A percentile compares a stretch with the other conserved stretches of the same genome.
These are phyloP conservation scores for Lepidostoma basale DNA, from an alignment of 1,140 invertebrate genomes.

Conservation along the genomic window DNA sequence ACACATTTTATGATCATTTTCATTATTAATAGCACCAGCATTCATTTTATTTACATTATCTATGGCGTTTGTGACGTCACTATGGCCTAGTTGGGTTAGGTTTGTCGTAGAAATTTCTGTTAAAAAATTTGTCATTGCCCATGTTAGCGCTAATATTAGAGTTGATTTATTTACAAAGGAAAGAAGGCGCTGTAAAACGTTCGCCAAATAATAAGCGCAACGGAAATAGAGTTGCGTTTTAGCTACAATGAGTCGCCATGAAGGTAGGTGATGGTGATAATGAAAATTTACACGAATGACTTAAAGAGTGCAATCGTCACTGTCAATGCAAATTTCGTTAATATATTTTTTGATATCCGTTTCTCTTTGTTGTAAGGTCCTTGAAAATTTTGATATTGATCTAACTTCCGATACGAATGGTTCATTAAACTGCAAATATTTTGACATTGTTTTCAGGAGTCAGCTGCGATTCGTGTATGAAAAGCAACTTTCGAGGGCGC, in stretches of 20 bases:
- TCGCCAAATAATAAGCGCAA: conserved; percentile 4
- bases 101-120: conserved; percentile 71
- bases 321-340: not conserved
- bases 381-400: conserved; percentile 6
- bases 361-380: not conserved
- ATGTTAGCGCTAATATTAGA: conserved; percentile 52
- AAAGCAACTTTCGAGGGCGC: conserved; percentile 95
- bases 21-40: too few species aligned
- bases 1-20: too few species aligned
- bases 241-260: conserved; percentile 82
- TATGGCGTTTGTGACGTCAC: conserved; percentile 67
- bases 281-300: conserved; percentile 58
- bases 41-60: not conserved
- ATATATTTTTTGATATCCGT: not conserved
- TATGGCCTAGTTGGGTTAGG: conserved; percentile 75
- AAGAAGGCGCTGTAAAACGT: conserved; percentile 18
- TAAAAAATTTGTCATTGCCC: conserved; percentile 68
- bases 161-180: conserved; percentile 23
- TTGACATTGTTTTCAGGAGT: conserved; percentile 73
- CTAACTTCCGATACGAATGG: conserved; percentile 15
- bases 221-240: conserved; percentile 60
- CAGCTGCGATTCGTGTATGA: conserved; percentile 99
- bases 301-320: conserved; percentile 17
- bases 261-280: conserved; percentile 71
- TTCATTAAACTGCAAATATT: conserved; percentile 22